Evolutionary conservation across 2,113 vertebrate genomes (phyloP), one percentile per base, ranked within the genome.

Genomic region (Gymnobelideus leadbeateri): DNA sequence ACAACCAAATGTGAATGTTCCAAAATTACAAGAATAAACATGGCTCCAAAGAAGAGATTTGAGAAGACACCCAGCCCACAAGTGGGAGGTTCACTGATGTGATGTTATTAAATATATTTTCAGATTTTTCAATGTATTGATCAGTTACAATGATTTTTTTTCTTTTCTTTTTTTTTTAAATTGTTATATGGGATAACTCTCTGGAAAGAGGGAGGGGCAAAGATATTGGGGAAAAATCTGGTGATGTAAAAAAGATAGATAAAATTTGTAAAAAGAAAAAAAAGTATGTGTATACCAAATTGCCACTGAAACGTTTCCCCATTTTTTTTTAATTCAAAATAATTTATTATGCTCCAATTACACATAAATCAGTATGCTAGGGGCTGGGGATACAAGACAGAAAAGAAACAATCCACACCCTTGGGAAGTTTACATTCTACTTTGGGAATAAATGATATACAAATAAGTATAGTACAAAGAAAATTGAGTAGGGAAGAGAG

Each of bases 251-350:
- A 84, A 43, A 84, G 68, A 43, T 84, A n/a, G 68, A 84, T 84
- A 84, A 21, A 84, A n/a, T 43, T 84, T 23, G 23, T 23, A 43
- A 43, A 84, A 84, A 23, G 68, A 96, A 96, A 91, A 91, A 95
- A 68, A 57, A 50, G 54, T n/a, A 89, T 95, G 92, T 95, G 77
- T 94, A 89, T 49, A 77, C 92, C 77, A 96, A 89, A 84, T 28
- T 43, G n/a, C 37, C 84, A 43, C 51, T 61, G 91, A 0, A 90
- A 94, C 77, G 68, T 90, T 91, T 77, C 49, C n/a, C 95, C 47
- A n/a, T n/a, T n/a, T n/a, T n/a, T n/a, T n/a, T n/a, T n/a, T n/a
- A n/a, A n/a, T n/a, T n/a, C n/a, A n/a, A n/a, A n/a, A n/a, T n/a
- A n/a, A n/a, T n/a, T n/a, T n/a, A n/a, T n/a, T n/a, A n/a, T n/a